Conservation (phyloP, 1,140 invertebrate genomes). For the Trichonephila inaurata region DNA sequence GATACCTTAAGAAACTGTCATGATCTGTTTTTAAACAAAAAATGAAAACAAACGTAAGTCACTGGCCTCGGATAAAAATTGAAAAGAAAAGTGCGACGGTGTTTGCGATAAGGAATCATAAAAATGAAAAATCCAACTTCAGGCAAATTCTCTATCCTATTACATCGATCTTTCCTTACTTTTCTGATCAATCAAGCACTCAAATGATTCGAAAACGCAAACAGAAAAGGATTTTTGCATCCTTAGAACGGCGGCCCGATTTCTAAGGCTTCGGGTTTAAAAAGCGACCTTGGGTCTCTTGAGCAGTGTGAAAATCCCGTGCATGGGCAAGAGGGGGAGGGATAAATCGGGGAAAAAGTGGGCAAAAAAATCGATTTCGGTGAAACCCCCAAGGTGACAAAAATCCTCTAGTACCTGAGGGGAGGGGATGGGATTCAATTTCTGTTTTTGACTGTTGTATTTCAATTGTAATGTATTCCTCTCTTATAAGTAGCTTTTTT, state of each 20-base stretch:
- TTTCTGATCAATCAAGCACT: slow-evolving; percentile 22
- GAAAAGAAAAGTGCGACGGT: no score
- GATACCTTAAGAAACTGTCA: no score
- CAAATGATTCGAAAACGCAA: slow-evolving; percentile 12
- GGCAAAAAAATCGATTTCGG: background rate
- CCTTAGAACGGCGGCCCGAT: slow-evolving; percentile 4
- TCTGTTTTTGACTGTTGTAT: no score
- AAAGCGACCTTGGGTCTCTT: background rate
- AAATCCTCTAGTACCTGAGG: background rate
- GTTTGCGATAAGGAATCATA: no score
- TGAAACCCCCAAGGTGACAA: slow-evolving; percentile 13
- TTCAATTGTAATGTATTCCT: no score
- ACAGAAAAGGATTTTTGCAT: slow-evolving; percentile 17
- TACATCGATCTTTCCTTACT: background rate
- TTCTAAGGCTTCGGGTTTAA: slow-evolving; percentile 26
- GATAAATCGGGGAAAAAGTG: background rate
- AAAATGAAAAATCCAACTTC: background rate
- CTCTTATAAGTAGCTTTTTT: no score
- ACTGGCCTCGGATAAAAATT: no score
- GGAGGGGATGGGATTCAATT: background rate
- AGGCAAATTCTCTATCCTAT: background rate
- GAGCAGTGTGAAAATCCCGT: slow-evolving; percentile 16
- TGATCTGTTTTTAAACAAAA: no score
- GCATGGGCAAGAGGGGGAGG: background rate
- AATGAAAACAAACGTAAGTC: no score